Evolutionary conservation across 2,797 vertebrate species (phyloP).

Genomic region (Vespertilio murinus): DNA sequence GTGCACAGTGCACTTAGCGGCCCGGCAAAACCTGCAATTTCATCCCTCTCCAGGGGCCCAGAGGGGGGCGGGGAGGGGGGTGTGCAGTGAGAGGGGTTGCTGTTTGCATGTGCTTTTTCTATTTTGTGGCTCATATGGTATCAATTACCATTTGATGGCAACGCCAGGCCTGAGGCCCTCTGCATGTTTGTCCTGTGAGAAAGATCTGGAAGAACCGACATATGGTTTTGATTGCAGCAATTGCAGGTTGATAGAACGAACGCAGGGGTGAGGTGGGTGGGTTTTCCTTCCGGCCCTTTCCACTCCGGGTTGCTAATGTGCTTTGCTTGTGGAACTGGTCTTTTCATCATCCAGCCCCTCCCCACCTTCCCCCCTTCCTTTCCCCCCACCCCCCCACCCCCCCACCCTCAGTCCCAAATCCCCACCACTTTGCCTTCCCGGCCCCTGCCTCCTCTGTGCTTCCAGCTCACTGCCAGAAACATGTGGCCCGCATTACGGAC

Average conservation of each 20-base stretch:
- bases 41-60: constrained; percentile 85
- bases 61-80: constrained; percentile 51
- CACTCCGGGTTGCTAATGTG: constrained; percentile 83
- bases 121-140: constrained; percentile 90
- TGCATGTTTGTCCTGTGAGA: constrained; percentile 89
- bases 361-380: constrained; percentile 3
- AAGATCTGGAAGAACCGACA: constrained; percentile 89
- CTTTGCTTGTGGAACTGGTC: constrained; percentile 83
- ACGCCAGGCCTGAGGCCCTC: constrained; percentile 86
- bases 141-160: constrained; percentile 92
- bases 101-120: constrained; percentile 81
- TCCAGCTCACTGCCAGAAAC: constrained; percentile 78
- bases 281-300: constrained; percentile 94
- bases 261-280: constrained; percentile 91
- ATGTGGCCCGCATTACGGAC: constrained; percentile 90
- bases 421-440: constrained; percentile 61
- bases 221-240: constrained; percentile 93
- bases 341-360: constrained; percentile 86
- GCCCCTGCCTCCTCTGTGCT: constrained; percentile 55
- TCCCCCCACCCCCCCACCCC: too few relatives aligned
- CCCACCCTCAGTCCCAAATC: constrained; percentile 24
- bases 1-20: constrained; percentile 91
- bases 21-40: constrained; percentile 88
- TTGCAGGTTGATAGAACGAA: constrained; percentile 97
- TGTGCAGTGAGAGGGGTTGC: constrained; percentile 59